Evolutionary conservation across 2,888 invertebrate species (phyloP).

Genomic region (Phymatocera aterrima): DNA sequence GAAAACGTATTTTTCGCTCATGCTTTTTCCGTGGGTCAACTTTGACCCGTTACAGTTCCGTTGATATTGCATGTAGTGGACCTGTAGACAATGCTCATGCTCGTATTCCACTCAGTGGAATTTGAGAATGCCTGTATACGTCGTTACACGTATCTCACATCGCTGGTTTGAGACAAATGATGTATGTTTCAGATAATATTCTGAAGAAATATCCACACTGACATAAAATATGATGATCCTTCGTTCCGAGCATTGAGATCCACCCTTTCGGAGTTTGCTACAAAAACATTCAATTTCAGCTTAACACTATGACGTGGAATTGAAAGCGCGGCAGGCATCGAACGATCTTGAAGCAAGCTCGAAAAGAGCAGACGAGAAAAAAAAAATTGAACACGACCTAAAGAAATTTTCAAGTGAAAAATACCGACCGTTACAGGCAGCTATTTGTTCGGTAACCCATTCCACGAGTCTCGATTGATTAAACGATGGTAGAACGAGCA

Average conservation of each 20-base stretch:
- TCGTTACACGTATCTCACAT: no score
- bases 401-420: background rate
- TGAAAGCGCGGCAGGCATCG: background rate
- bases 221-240: constrained; percentile 6
- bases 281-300: constrained; percentile 4
- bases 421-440: background rate
- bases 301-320: background rate
- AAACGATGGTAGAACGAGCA: background rate
- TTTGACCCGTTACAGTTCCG: no score
- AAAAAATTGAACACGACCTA: background rate
- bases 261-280: constrained; percentile 4
- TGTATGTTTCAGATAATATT: background rate
- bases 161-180: background rate
- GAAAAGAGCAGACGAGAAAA: background rate
- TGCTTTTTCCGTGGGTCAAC: no score
- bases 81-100: no score
- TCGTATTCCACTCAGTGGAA: no score
- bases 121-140: no score
- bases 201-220: background rate
- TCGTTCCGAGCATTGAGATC: background rate
- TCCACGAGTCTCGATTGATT: background rate
- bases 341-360: background rate
- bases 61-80: no score
- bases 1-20: no score
- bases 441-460: background rate